phyloP scores from a whole-genome alignment of 1,140 invertebrate species.

The Harpegnathos saltator region DNA sequence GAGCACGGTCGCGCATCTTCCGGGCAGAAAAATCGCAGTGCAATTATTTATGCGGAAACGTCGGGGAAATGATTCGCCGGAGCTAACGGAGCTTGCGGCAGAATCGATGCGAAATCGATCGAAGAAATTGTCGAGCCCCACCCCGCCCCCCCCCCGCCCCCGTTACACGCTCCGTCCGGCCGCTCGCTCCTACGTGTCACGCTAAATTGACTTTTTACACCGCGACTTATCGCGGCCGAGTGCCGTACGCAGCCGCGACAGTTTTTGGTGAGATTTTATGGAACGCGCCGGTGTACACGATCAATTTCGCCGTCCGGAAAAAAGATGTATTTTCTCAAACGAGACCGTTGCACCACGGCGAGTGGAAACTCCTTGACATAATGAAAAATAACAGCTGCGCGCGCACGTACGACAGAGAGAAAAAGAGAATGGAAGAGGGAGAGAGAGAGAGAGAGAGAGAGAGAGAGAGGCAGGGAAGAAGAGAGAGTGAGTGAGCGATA shows the following conservation, averaged over 20 bases:
- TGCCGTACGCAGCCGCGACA: slow-evolving; percentile 5
- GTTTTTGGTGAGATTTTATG: slow-evolving; percentile 50
- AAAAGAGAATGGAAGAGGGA: too few species aligned
- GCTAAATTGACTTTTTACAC: slow-evolving; percentile 42
- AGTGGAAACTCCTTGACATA: slow-evolving; percentile 59
- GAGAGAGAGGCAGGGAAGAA: background rate
- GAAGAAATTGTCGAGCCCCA: background rate
- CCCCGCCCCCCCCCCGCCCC: background rate
- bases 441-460: background rate
- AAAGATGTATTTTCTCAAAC: slow-evolving; percentile 59
- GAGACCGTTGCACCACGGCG: slow-evolving; percentile 42
- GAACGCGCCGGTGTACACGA: slow-evolving; percentile 46
- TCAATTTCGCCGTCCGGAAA: slow-evolving; percentile 43
- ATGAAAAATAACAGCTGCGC: slow-evolving; percentile 54
- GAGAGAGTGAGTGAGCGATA: slow-evolving; percentile 2
- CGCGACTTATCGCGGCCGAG: slow-evolving; percentile 25
- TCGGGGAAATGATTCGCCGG: background rate
- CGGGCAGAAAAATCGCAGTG: too few species aligned
- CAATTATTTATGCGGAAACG: background rate
- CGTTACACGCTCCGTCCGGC: background rate
- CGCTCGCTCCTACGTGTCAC: background rate
- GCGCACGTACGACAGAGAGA: slow-evolving; percentile 5
- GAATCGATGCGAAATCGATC: background rate
- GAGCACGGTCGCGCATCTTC: background rate
- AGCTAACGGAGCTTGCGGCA: background rate